These are phyloP conservation scores for Pterophyllum scalare DNA, from an alignment of 2,113 vertebrate species.

Conservation along the genomic window DNA sequence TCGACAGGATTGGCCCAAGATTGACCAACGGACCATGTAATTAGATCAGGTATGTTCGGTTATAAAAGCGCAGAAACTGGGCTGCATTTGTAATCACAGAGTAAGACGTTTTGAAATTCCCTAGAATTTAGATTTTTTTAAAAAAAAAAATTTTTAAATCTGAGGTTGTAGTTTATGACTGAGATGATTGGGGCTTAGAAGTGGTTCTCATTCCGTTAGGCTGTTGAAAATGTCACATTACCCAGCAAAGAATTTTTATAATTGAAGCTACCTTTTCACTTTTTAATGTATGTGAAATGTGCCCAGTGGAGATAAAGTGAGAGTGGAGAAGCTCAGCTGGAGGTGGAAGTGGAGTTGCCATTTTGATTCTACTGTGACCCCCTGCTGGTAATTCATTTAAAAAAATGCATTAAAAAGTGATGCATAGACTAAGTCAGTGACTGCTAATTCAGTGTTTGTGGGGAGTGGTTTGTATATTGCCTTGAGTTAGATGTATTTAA, in stretches of 20 bases:
- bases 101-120: background rate
- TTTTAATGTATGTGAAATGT: background rate
- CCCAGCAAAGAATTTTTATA: background rate
- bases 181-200: background rate
- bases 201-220: background rate
- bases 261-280: background rate
- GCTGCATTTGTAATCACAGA: background rate
- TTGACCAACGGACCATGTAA: conserved; percentile 63
- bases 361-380: conserved; percentile 47
- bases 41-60: conserved; percentile 61
- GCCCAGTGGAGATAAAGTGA: conserved; percentile 19
- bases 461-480: too few relatives aligned
- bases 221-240: background rate
- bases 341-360: conserved; percentile 33
- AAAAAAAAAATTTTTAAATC: too few relatives aligned
- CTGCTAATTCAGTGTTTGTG: background rate
- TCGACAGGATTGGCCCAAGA: conserved; percentile 45
- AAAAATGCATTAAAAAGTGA: background rate
- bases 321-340: conserved; percentile 35
- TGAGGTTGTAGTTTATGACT: background rate
- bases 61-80: background rate
- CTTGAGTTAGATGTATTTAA: background rate
- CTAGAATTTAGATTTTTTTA: background rate
- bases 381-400: conserved; percentile 1
- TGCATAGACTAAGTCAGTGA: background rate